Percentiles rank a stretch among this genome's conserved stretches.
phyloP scores from a whole-genome alignment of 2,888 invertebrate species.

The Nemoura dubitans region DNA sequence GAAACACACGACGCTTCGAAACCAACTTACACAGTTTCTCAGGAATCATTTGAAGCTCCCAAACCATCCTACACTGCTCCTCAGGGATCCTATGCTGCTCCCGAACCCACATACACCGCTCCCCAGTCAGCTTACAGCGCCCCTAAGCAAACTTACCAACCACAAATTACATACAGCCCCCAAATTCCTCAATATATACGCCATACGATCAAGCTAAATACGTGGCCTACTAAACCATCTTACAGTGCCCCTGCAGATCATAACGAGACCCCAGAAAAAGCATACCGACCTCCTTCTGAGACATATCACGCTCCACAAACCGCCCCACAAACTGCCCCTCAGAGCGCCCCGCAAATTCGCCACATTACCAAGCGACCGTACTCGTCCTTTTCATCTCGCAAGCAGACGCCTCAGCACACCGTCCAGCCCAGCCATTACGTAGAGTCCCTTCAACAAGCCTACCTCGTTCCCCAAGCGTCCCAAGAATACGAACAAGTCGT shows the following conservation, averaged over 20 bases:
- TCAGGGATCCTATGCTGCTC: conserved; percentile 1
- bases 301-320: background rate
- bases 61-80: background rate
- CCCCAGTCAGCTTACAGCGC: background rate
- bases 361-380: background rate
- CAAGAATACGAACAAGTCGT: conserved; percentile 9
- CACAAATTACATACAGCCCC: background rate
- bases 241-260: background rate
- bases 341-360: background rate
- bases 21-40: background rate
- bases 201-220: background rate
- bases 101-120: background rate
- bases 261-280: conserved; percentile 4
- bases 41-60: background rate
- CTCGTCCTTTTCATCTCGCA: background rate
- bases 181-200: conserved; percentile 28
- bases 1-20: background rate
- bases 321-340: background rate
- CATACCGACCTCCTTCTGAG: background rate
- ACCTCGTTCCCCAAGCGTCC: background rate
- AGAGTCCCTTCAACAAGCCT: background rate
- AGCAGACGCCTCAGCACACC: background rate
- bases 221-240: background rate
- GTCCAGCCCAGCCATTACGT: background rate
- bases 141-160: background rate